Evolutionary conservation across 2,113 vertebrate genomes (phyloP).

Genomic region (Phainopepla nitens): DNA sequence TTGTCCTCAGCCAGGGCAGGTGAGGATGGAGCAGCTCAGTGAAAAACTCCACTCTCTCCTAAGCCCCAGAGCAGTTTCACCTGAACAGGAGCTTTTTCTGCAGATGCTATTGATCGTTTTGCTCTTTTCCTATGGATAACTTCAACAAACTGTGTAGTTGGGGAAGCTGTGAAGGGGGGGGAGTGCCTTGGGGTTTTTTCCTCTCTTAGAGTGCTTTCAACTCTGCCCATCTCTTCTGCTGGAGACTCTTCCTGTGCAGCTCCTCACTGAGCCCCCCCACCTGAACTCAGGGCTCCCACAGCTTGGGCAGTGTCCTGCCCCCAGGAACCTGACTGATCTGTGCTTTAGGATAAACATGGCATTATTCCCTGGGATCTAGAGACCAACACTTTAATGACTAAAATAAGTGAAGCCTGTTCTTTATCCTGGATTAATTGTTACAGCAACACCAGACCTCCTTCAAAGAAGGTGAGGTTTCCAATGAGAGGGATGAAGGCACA

Average conservation of each 20-base stretch:
- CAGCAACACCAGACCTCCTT: neutral
- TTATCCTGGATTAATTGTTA: neutral
- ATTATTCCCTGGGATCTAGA: neutral
- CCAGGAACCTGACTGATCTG: neutral
- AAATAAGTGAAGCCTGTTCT: neutral
- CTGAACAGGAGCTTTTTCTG: neutral
- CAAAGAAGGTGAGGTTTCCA: neutral
- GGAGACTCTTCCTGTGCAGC: neutral
- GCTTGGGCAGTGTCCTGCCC: neutral
- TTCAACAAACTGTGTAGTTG: neutral
- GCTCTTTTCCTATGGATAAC: neutral
- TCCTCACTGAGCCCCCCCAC: accelerated
- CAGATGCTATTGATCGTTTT: neutral
- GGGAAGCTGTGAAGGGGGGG: neutral
- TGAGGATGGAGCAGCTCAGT: neutral
- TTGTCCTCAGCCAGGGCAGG: neutral
- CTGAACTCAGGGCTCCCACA: neutral
- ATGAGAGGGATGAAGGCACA: accelerated
- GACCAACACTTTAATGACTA: neutral
- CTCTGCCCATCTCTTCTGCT: neutral
- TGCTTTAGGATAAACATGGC: neutral
- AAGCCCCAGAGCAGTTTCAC: neutral
- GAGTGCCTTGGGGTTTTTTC: neutral
- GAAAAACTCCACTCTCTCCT: neutral
- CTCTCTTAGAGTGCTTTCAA: neutral